Evolutionary conservation across 2,113 vertebrate species (phyloP).

Genomic region (Misgurnus mizolepis): DNA sequence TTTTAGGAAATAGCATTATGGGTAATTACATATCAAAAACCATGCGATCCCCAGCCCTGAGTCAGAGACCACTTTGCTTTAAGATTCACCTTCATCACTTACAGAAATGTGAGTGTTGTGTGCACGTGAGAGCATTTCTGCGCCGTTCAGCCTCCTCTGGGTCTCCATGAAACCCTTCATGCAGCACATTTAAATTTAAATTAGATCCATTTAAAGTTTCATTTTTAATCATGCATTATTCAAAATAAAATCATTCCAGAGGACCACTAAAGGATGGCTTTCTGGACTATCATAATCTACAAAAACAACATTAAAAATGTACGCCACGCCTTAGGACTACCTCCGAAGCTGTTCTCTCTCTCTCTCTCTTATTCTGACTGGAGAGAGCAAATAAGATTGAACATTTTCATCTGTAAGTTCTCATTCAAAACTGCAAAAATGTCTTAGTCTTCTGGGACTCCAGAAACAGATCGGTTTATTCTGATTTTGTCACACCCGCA

Average conservation of each 20-base stretch:
- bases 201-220: conserved; percentile 69
- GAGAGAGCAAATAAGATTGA: conserved; percentile 6
- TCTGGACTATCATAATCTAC: conserved; percentile 67
- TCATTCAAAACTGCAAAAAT: not conserved
- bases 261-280: conserved; percentile 58
- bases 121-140: conserved; percentile 23
- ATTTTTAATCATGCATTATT: conserved; percentile 77
- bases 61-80: conserved; percentile 12
- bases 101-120: conserved; percentile 14
- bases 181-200: conserved; percentile 66
- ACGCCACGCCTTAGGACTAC: conserved; percentile 63
- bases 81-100: conserved; percentile 11
- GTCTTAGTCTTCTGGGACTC: not conserved
- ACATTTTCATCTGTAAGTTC: not conserved
- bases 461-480: not conserved
- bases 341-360: conserved; percentile 55
- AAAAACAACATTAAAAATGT: conserved; percentile 73
- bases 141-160: conserved; percentile 48
- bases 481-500: not conserved
- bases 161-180: conserved; percentile 51
- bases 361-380: conserved; percentile 7
- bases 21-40: not conserved
- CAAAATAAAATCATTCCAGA: conserved; percentile 64
- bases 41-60: not conserved
- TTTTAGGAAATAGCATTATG: not conserved